A percentile compares a stretch with the other conserved stretches of the same genome.
Conservation (phyloP, 2,113 vertebrate genomes). For the Pica pica region DNA sequence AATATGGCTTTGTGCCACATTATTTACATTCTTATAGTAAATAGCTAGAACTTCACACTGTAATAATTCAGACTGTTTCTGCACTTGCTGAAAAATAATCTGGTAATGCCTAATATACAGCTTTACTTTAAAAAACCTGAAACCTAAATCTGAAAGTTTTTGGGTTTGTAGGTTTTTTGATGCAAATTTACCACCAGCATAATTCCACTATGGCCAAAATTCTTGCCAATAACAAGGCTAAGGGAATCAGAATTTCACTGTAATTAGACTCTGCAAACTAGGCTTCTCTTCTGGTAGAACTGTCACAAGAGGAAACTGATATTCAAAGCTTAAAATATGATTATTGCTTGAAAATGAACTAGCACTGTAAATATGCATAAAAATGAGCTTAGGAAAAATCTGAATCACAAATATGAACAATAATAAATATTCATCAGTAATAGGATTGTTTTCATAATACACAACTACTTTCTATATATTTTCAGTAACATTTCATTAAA, state of each 20-base stretch:
- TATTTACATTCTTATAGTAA: conserved; percentile 75
- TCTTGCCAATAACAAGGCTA: conserved; percentile 43
- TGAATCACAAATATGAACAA: conserved; percentile 30
- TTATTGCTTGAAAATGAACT: conserved; percentile 55
- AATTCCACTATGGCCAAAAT: conserved; percentile 52
- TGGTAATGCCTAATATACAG: conserved; percentile 29
- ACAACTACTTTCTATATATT: not conserved
- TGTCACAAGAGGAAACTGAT: conserved; percentile 50
- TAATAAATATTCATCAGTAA: conserved; percentile 46
- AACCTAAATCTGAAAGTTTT: not conserved
- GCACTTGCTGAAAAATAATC: conserved; percentile 50
- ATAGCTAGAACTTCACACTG: conserved; percentile 67
- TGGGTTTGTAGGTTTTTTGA: not conserved
- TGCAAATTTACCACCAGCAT: not conserved
- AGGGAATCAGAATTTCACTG: conserved; percentile 47
- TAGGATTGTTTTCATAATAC: not conserved
- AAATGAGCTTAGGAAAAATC: conserved; percentile 35
- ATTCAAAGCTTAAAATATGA: conserved; percentile 66
- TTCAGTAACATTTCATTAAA: not conserved
- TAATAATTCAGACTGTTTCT: conserved; percentile 50
- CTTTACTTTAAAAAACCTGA: conserved; percentile 37
- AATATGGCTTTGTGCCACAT: conserved; percentile 68
- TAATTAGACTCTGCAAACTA: conserved; percentile 57
- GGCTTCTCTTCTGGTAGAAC: conserved; percentile 50
- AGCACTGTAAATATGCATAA: conserved; percentile 33